These are phyloP conservation scores for Sarotherodon lohbergeri DNA, from an alignment of 2,113 vertebrate genomes.

Conservation along the genomic window DNA sequence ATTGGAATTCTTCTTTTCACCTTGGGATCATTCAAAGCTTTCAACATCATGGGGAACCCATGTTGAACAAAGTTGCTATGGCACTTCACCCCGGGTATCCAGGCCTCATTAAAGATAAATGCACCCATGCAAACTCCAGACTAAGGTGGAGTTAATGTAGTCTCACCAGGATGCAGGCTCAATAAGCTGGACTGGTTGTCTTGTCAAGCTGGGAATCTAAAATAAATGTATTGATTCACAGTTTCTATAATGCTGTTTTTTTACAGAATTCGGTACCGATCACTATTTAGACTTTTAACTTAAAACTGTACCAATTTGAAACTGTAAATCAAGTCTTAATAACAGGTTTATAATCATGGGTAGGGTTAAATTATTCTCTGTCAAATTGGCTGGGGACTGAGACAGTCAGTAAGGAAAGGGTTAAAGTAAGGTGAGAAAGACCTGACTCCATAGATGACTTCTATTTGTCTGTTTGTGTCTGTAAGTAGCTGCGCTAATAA, in stretches of 20 bases:
- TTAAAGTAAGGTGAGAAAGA: neutral
- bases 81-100: neutral
- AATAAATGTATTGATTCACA: neutral
- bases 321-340: neutral
- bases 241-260: neutral
- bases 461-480: neutral
- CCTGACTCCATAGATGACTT: neutral
- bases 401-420: neutral
- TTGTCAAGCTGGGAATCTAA: neutral
- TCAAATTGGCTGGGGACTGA: neutral
- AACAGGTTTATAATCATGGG: neutral
- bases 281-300: neutral
- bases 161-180: neutral
- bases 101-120: slow-evolving; percentile 20
- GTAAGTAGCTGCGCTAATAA: neutral
- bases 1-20: neutral
- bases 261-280: neutral
- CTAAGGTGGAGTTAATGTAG: neutral
- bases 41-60: neutral
- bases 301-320: neutral
- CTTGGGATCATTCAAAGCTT: neutral
- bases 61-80: neutral
- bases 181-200: slow-evolving; percentile 2
- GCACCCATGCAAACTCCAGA: neutral
- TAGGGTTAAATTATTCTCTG: neutral